These are phyloP conservation scores for Cossypha caffra DNA, from an alignment of 2,797 vertebrate species.

Conservation along the genomic window DNA sequence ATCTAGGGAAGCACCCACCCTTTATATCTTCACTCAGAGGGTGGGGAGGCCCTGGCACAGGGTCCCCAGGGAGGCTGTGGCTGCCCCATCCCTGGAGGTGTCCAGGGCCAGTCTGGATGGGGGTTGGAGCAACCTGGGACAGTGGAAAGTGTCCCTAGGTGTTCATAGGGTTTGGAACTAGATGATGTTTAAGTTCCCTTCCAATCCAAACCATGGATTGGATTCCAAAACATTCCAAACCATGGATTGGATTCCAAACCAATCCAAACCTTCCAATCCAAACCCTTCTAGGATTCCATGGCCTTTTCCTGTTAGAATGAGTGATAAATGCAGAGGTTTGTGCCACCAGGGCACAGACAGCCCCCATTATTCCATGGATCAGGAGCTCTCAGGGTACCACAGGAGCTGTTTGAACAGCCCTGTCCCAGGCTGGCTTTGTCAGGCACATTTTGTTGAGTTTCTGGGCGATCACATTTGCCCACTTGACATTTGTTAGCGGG, in stretches of 20 bases:
- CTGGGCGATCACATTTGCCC: not conserved
- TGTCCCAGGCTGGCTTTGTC: not conserved
- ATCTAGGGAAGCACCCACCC: not conserved
- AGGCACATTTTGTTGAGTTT: not conserved
- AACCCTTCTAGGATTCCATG: not conserved
- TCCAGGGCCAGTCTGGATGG: accelerated
- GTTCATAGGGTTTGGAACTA: not conserved
- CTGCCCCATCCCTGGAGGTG: not conserved
- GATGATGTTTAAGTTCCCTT: not conserved
- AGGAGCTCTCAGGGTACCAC: not conserved
- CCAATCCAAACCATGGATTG: not conserved
- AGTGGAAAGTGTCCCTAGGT: not conserved
- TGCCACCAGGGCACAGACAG: not conserved
- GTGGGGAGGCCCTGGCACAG: accelerated
- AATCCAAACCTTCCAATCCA: not conserved
- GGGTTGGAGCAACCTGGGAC: accelerated
- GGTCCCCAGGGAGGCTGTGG: accelerated
- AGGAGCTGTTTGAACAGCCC: not conserved
- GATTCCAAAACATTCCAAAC: not conserved
- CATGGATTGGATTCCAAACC: not conserved
- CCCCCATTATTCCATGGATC: accelerated
- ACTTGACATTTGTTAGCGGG: not conserved
- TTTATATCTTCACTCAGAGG: not conserved
- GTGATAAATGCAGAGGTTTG: not conserved
- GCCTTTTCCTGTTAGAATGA: not conserved